Evolutionary conservation across 2,888 invertebrate species (phyloP).

Genomic region (Philereme transversata): DNA sequence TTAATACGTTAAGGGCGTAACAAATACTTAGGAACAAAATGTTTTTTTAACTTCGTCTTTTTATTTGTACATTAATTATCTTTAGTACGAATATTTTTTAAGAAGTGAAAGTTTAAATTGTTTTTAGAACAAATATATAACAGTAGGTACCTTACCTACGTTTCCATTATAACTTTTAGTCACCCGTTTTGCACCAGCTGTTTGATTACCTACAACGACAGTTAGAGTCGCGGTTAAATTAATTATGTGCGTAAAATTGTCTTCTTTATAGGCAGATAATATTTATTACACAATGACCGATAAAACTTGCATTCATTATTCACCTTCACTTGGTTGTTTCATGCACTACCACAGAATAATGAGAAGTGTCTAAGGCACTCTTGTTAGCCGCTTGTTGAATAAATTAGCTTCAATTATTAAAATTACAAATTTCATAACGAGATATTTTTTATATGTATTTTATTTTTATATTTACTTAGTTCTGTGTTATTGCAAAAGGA

Average conservation of each 20-base stretch:
- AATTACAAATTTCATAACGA: not conserved
- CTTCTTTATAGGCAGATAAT: conserved; percentile 41
- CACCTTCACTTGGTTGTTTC: conserved; percentile 5
- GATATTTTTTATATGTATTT: not conserved
- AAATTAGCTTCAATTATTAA: not conserved
- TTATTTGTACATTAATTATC: too few relatives aligned
- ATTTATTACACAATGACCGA: conserved; percentile 42
- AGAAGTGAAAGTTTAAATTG: too few relatives aligned
- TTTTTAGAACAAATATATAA: too few relatives aligned
- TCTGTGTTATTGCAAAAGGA: too few relatives aligned
- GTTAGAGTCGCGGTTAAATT: conserved; percentile 29
- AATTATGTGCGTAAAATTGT: conserved; percentile 30
- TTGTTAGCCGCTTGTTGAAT: not conserved
- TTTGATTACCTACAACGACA: conserved; percentile 62
- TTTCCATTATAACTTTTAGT: too few relatives aligned
- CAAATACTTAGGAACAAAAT: too few relatives aligned
- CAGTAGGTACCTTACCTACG: too few relatives aligned
- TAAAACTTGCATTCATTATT: conserved; percentile 26
- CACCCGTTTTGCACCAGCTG: conserved; percentile 61
- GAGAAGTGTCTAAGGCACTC: not conserved
- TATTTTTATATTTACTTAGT: not conserved
- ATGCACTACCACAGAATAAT: not conserved
- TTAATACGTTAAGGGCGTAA: too few relatives aligned
- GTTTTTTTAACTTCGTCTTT: too few relatives aligned
- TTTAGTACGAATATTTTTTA: too few relatives aligned